A percentile compares a stretch with the other conserved stretches of the same genome.
These are phyloP conservation scores for Noctua janthe DNA, from an alignment of 2,888 invertebrate genomes.

Conservation along the genomic window DNA sequence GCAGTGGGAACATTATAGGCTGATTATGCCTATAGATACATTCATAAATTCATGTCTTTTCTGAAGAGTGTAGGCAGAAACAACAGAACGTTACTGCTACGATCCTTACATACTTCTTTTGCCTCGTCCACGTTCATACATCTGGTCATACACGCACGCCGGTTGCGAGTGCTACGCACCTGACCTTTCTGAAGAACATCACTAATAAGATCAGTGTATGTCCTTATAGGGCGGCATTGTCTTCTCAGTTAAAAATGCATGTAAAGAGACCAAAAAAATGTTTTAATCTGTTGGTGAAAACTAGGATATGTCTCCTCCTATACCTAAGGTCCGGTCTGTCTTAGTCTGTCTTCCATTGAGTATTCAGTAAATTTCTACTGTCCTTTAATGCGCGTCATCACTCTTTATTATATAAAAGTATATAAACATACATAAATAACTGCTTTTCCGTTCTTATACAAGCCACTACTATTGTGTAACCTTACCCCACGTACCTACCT, in stretches of 20 bases:
- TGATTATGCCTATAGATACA: no score
- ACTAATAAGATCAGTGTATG: background rate
- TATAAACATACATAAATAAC: background rate
- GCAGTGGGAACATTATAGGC: no score
- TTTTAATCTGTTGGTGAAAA: background rate
- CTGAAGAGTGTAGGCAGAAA: background rate
- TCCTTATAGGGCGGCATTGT: background rate
- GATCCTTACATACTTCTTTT: background rate
- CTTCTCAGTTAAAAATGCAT: background rate
- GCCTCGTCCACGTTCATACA: background rate
- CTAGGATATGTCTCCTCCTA: no score
- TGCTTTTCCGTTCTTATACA: conserved; percentile 5
- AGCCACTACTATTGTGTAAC: conserved; percentile 6
- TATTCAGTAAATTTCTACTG: background rate
- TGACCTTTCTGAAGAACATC: background rate
- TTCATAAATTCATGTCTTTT: background rate
- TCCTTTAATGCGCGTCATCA: background rate
- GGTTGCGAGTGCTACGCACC: background rate
- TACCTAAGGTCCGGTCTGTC: background rate
- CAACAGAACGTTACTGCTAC: background rate
- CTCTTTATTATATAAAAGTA: background rate
- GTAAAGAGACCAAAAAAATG: background rate
- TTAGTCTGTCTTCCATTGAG: background rate
- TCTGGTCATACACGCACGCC: background rate
- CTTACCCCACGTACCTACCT: background rate